These are phyloP conservation scores for Linurgus olivaceus DNA, from an alignment of 2,797 vertebrate genomes.

Conservation along the genomic window DNA sequence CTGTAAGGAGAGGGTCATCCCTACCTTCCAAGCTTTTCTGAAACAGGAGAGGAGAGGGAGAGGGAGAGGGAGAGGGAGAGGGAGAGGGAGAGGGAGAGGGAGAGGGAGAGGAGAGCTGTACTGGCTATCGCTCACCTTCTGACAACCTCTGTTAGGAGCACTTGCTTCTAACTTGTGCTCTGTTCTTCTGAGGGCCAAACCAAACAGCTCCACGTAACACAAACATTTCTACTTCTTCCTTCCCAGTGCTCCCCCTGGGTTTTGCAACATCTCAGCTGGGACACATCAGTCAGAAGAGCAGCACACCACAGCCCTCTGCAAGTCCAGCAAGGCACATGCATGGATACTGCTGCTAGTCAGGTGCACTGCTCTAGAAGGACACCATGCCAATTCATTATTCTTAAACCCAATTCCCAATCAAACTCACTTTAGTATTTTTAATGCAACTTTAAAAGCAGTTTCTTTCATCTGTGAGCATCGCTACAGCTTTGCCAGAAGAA, in stretches of 20 bases:
- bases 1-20: neutral
- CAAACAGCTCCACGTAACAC: neutral
- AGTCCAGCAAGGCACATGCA: neutral
- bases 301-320: neutral
- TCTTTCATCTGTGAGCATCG: neutral
- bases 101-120: neutral
- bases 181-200: neutral
- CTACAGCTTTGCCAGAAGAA: neutral
- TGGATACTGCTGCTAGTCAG: neutral
- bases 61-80: neutral
- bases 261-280: neutral
- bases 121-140: accelerated
- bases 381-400: neutral
- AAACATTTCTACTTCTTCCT: neutral
- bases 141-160: neutral
- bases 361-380: neutral
- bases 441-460: neutral
- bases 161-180: neutral
- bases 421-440: neutral
- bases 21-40: too few species aligned
- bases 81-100: neutral
- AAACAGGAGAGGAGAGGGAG: too few species aligned
- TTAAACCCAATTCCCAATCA: neutral
- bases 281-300: accelerated
- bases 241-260: accelerated